These are phyloP conservation scores for Strongylocentrotus purpuratus DNA, from an alignment of 35 echinoderm and acorn worm genomes.

Conservation along the genomic window DNA sequence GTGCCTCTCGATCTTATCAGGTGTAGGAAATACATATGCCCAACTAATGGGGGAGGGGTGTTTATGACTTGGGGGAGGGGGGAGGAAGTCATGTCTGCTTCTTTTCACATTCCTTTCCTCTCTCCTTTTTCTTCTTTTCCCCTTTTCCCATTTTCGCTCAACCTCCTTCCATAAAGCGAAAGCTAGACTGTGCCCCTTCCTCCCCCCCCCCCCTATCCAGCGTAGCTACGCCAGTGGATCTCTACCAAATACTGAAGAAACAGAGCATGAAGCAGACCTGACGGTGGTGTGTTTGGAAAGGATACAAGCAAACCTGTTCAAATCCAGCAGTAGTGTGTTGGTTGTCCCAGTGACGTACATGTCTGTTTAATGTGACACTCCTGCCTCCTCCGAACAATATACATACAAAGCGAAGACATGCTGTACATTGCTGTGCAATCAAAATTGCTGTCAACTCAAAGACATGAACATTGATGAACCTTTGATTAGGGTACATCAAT, in stretches of 20 bases:
- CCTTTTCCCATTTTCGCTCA: no score
- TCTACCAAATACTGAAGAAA: neutral
- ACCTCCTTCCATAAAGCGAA: no score
- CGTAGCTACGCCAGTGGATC: neutral
- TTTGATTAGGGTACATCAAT: neutral
- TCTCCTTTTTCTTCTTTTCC: no score
- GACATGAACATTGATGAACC: neutral
- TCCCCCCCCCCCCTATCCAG: no score
- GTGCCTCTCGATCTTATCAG: no score
- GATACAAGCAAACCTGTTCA: conserved; percentile 17
- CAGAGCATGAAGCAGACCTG: neutral
- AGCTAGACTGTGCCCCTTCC: no score
- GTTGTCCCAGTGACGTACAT: conserved; percentile 8
- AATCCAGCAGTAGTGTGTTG: neutral
- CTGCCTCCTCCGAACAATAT: neutral
- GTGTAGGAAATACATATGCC: no score
- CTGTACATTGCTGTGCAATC: neutral
- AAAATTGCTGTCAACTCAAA: neutral
- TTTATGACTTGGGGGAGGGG: no score
- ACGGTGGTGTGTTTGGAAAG: neutral
- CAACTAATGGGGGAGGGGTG: no score
- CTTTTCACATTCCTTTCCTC: no score
- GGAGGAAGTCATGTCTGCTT: no score
- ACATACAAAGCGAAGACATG: neutral
- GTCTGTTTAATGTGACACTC: neutral